Evolutionary conservation across 1,140 invertebrate species (phyloP).

Genomic region (Leptopilina clavipes): DNA sequence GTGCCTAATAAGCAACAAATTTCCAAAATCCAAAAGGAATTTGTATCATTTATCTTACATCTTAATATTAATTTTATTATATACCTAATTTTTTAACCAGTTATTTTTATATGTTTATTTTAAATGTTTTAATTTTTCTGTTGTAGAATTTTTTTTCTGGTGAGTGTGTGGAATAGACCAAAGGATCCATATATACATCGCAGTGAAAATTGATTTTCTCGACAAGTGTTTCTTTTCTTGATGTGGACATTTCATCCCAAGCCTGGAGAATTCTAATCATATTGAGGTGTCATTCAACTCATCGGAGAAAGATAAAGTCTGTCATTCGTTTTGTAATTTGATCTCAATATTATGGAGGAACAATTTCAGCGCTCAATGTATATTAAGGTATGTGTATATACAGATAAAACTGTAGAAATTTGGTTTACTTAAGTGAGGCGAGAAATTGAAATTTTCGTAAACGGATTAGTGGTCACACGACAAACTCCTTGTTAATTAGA

Average conservation of each 20-base stretch:
- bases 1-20: too few species aligned
- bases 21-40: too few species aligned
- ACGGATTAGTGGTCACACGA: conserved; percentile 69
- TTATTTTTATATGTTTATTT: too few species aligned
- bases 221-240: not conserved
- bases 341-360: too few species aligned
- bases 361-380: conserved; percentile 51
- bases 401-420: conserved; percentile 49
- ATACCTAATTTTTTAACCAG: too few species aligned
- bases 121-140: too few species aligned
- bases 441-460: conserved; percentile 74
- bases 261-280: conserved; percentile 7
- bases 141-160: not conserved
- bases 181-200: too few species aligned
- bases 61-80: too few species aligned
- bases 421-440: conserved; percentile 71
- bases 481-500: conserved; percentile 72
- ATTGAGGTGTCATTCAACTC: not conserved
- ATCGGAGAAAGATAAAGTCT: conserved; percentile 65
- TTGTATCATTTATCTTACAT: too few species aligned
- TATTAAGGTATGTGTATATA: not conserved
- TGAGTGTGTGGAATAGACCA: not conserved
- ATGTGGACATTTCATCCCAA: conserved; percentile 2
- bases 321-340: conserved; percentile 52
- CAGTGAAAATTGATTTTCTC: not conserved